Evolutionary conservation across 2,797 vertebrate genomes (phyloP), one percentile per base, ranked within the genome.

Genomic region (Sciurus vulgaris): DNA sequence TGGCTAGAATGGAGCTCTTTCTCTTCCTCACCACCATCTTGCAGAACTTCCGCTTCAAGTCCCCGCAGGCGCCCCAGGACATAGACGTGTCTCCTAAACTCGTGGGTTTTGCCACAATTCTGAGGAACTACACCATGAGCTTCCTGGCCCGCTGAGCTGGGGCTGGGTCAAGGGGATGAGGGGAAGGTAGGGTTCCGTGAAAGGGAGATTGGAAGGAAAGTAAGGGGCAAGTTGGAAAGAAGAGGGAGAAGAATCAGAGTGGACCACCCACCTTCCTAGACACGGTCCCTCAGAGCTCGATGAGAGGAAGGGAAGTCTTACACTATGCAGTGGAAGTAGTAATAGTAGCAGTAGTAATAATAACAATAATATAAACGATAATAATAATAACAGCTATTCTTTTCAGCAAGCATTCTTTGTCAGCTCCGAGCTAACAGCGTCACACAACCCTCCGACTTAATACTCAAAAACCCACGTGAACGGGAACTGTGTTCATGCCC

Each of bases 1-100:
- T 99, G 96, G 98, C 98, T 77, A 97, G 96, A 92, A 98, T 98
- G 18, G 98, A 99, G 97, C 98, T 99, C 90, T 99, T 99, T 81
- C 97, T 99, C 7, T 98, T 99, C 97, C 96, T 99, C 94, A 98
- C 98, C 49, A 98, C 94, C 0, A 97, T 99, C 91, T 77, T 99
- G 92, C 98, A 99, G 98, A 98, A 92, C 95, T 98, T 98, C 97
- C 84, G 41, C 74, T 98, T 99, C 97, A 97, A 97, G 82, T 91
- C 97, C 2, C 82, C 87, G 0, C 17, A 77, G 0, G 86, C 93
- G 0, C 65, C 96, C 65, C 0, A 63, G 59, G 97, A 98, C 8
- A 95, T 47, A 0, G 82, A 98, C 2, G 30, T 98, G 22, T 94
- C 96, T 20, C 96, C 96, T 41, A 96, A n/a, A 67, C 28, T 44